Conservation (phyloP, 2,113 vertebrate genomes). For the Cyprinodon tularosa region DNA sequence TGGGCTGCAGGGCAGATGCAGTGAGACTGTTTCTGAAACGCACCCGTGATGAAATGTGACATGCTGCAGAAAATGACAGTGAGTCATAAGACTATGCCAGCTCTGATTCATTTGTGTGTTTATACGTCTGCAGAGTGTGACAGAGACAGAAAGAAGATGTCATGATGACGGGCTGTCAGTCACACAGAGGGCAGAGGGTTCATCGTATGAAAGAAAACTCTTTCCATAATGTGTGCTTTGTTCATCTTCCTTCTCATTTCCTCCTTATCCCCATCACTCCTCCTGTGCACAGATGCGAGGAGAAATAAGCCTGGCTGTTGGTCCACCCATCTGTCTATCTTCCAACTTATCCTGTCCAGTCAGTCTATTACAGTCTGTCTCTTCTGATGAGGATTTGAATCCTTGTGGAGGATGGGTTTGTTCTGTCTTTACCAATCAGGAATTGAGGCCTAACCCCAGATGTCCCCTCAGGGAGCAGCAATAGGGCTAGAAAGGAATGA, state of each 20-base stretch:
- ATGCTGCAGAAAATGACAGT: slow-evolving; percentile 92
- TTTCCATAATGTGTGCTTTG: slow-evolving; percentile 64
- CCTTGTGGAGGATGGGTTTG: slow-evolving; percentile 53
- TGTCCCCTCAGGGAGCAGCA: slow-evolving; percentile 77
- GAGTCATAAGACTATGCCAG: slow-evolving; percentile 88
- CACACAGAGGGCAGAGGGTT: slow-evolving; percentile 47
- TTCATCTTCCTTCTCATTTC: slow-evolving; percentile 61
- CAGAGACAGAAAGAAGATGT: slow-evolving; percentile 62
- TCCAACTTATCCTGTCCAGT: slow-evolving; percentile 53
- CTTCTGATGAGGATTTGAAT: slow-evolving; percentile 47
- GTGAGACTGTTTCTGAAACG: slow-evolving; percentile 77
- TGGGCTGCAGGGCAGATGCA: slow-evolving; percentile 25
- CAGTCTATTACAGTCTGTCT: slow-evolving; percentile 34
- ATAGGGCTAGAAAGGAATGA: slow-evolving; percentile 32
- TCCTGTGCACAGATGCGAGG: slow-evolving; percentile 39
- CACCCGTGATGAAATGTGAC: slow-evolving; percentile 97
- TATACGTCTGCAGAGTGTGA: slow-evolving; percentile 53
- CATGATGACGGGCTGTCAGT: slow-evolving; percentile 65
- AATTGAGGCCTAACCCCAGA: slow-evolving; percentile 85
- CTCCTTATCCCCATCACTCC: slow-evolving; percentile 39
- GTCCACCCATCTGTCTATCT: slow-evolving; percentile 68
- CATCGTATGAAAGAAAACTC: slow-evolving; percentile 57
- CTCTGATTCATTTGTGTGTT: slow-evolving; percentile 85
- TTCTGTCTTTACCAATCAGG: slow-evolving; percentile 37
- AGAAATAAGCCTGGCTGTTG: slow-evolving; percentile 70